A percentile compares a stretch with the other conserved stretches of the same genome.
Evolutionary conservation across 1,140 invertebrate genomes (phyloP).

Genomic region (Ceratoteleas bidentatus): DNA sequence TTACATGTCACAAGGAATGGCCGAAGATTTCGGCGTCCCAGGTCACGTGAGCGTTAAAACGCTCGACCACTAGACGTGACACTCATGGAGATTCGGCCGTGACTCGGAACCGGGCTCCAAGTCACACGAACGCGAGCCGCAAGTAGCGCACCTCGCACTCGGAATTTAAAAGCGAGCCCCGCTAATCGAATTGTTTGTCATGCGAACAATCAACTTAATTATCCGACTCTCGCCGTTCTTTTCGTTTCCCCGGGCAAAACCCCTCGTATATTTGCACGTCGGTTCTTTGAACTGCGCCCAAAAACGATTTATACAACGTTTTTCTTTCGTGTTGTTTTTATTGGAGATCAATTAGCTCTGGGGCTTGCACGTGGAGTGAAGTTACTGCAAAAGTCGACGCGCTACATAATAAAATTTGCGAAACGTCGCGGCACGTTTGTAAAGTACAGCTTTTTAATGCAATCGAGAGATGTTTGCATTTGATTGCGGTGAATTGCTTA

Average conservation of each 20-base stretch:
- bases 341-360: too few species aligned
- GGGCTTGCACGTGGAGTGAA: too few species aligned
- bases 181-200: slow-evolving; percentile 65
- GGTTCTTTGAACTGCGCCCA: slow-evolving; percentile 15
- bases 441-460: too few species aligned
- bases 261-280: slow-evolving; percentile 41
- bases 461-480: too few species aligned
- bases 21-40: slow-evolving; percentile 63
- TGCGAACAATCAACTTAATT: slow-evolving; percentile 65
- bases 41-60: slow-evolving; percentile 60
- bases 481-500: too few species aligned
- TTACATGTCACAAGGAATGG: slow-evolving; percentile 70
- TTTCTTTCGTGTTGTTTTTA: too few species aligned
- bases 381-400: too few species aligned
- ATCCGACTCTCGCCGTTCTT: slow-evolving; percentile 46
- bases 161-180: slow-evolving; percentile 51
- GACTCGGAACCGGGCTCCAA: slow-evolving; percentile 34
- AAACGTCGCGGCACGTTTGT: too few species aligned
- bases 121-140: slow-evolving; percentile 39
- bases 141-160: slow-evolving; percentile 43
- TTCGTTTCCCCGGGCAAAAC: slow-evolving; percentile 34
- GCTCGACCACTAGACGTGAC: slow-evolving; percentile 64
- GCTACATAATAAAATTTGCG: too few species aligned
- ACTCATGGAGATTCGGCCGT: slow-evolving; percentile 59
- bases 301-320: not conserved